Conservation (phyloP, 2,888 invertebrate genomes). For the Erebia palarica region DNA sequence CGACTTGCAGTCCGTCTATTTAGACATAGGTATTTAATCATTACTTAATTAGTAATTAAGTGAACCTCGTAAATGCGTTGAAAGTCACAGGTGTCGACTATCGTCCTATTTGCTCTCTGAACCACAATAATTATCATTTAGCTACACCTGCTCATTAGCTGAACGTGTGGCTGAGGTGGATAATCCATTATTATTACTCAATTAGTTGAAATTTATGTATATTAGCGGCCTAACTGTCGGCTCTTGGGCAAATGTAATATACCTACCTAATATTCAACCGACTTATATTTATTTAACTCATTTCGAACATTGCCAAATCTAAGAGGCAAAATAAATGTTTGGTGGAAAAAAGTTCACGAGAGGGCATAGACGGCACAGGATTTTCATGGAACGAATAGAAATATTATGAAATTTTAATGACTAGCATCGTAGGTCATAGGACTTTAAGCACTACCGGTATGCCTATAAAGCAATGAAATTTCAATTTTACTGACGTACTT, state of each 20-base stretch:
- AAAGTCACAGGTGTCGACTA: constrained; percentile 7
- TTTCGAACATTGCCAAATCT: neutral
- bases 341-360: too few species aligned
- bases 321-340: neutral
- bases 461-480: too few species aligned
- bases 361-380: too few species aligned
- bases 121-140: constrained; percentile 16
- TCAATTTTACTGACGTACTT: too few species aligned
- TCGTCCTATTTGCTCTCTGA: constrained; percentile 7
- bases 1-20: neutral
- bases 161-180: constrained; percentile 9
- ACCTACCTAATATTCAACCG: neutral
- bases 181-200: constrained; percentile 23
- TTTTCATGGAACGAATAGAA: too few species aligned
- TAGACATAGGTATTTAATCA: neutral
- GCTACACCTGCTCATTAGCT: constrained; percentile 15
- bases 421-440: too few species aligned
- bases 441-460: too few species aligned
- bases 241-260: constrained; percentile 1
- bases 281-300: neutral
- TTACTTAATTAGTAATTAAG: neutral
- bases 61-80: neutral
- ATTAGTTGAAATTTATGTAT: constrained; percentile 21
- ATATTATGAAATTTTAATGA: too few species aligned
- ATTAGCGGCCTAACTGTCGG: constrained; percentile 14